phyloP scores from a whole-genome alignment of 2,797 vertebrate genomes.

The Bucorvus abyssinicus region DNA sequence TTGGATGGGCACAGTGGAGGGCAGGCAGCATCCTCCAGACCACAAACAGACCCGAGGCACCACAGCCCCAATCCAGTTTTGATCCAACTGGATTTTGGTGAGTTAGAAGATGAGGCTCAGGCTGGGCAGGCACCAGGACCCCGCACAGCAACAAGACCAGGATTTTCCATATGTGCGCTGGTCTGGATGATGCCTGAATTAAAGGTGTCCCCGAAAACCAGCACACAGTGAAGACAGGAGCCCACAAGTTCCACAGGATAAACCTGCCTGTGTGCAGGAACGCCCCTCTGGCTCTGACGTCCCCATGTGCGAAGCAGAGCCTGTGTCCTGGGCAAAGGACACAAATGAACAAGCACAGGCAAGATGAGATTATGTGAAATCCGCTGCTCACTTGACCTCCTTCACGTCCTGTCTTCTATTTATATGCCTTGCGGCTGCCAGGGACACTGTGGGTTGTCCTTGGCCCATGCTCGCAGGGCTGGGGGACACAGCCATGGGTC shows the following conservation, averaged over 20 bases:
- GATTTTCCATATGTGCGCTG: neutral
- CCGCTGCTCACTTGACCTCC: constrained; percentile 56
- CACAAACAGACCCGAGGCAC: neutral
- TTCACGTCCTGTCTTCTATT: constrained; percentile 55
- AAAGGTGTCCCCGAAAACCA: neutral
- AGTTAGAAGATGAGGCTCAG: neutral
- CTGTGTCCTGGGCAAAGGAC: neutral
- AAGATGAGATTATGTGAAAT: constrained; percentile 63
- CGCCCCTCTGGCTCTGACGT: neutral
- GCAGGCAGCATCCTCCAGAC: neutral
- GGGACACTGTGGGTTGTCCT: neutral
- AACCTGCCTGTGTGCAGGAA: neutral
- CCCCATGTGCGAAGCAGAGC: neutral
- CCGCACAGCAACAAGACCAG: neutral
- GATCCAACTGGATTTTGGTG: neutral
- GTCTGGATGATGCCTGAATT: neutral
- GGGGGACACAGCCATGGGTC: neutral
- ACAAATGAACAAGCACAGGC: constrained; percentile 34
- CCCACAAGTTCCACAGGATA: neutral
- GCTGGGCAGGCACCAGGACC: neutral
- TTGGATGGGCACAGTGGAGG: neutral
- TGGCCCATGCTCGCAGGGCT: neutral
- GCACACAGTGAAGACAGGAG: neutral
- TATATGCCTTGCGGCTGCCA: constrained; percentile 30
- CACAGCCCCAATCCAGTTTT: neutral